phyloP scores from a whole-genome alignment of 2,113 vertebrate species.

The Antigone vipio region DNA sequence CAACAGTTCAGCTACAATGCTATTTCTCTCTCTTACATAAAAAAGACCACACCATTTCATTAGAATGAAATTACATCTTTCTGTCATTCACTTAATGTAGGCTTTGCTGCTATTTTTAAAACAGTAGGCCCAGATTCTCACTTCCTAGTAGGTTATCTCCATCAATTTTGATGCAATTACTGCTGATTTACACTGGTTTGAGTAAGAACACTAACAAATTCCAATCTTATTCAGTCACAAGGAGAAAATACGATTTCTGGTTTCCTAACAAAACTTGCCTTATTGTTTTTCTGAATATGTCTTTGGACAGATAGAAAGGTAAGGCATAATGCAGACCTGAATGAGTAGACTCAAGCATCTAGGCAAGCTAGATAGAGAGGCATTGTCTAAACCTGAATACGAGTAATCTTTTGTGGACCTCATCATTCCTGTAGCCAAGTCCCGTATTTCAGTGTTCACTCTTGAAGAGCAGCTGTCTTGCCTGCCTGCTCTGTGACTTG shows the following conservation, averaged over 20 bases:
- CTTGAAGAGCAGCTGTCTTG: not conserved
- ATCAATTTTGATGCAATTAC: not conserved
- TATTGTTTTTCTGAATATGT: not conserved
- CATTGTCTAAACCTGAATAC: not conserved
- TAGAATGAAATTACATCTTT: not conserved
- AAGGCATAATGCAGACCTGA: not conserved
- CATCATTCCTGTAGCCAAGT: not conserved
- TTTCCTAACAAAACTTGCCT: not conserved
- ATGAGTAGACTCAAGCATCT: not conserved
- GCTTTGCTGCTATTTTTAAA: not conserved
- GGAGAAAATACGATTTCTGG: not conserved
- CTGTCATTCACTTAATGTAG: not conserved
- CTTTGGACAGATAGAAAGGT: not conserved
- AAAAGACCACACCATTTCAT: not conserved
- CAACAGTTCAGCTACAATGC: slow-evolving; percentile 1
- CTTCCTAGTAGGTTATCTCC: not conserved
- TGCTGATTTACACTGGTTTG: not conserved
- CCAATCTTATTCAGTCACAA: not conserved
- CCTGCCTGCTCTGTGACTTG: not conserved
- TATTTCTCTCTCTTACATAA: not conserved
- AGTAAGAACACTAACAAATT: not conserved
- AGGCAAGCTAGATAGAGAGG: not conserved
- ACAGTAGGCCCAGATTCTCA: not conserved
- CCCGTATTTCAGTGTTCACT: not conserved
- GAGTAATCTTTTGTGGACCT: not conserved